Evolutionary conservation across 2,797 vertebrate genomes (phyloP), one percentile per base, ranked within the genome.

Genomic region (Periophthalmus magnuspinnatus): DNA sequence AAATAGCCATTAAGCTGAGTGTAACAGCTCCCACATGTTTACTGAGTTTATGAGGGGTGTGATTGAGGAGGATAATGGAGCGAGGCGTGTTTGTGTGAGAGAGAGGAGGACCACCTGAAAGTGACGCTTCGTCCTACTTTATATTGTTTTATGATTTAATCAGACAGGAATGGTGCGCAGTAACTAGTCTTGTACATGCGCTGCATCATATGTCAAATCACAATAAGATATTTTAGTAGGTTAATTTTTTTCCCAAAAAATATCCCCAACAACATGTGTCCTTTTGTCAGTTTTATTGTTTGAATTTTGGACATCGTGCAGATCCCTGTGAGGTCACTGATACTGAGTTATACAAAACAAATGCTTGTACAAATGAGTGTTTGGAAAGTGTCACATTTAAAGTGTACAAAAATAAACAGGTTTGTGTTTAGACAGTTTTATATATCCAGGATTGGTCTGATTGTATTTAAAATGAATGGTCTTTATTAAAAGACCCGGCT

Each of bases 21-120:
- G 85, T 93, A 93, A 94, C 86, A 88, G 81, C 82, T 93, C 81
- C 90, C 93, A 94, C 87, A 94, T 94, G 93, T 90, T 92, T 89
- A 92, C 91, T 89, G 80, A 89, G 85, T 86, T 92, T 92, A 93
- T 90, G 87, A 91, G 86, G 91, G 84, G 81, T 88, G 88, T 86
- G 90, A 89, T 86, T 87, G 88, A 86, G 88, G 65, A 80, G 71
- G 83, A 76, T 89, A 82, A 81, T 83, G 65, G 83, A 79, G 72
- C 68, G 63, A 13, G 28, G 71, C 66, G 45, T 77, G 58, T 84
- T 41, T 72, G 48, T 71, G 58, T 75, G 65, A 63, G 67, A 45
- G n/a, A 17, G 45, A 67, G 65, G 67, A 55, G 45, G 72, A 78
- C 74, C 80, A 86, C 80, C 78, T 82, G 63, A 67, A 67, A 41